These are phyloP conservation scores for Boloria euphrosyne DNA, from an alignment of 2,888 invertebrate genomes.

Conservation along the genomic window DNA sequence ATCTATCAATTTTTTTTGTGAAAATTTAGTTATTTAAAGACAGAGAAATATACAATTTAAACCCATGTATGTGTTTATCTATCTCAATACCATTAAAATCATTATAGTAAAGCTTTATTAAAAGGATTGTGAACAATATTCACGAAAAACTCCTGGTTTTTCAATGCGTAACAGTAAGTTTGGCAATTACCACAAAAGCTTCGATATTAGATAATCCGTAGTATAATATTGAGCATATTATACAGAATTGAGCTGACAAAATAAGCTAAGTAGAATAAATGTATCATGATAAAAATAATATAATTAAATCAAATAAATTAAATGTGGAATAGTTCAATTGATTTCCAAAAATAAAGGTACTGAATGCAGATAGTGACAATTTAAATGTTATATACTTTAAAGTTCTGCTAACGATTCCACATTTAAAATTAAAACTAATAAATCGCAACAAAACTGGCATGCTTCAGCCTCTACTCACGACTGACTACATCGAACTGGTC, in stretches of 20 bases:
- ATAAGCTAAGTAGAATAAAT: slow-evolving; percentile 6
- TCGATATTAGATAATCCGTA: no score
- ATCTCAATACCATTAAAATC: no score
- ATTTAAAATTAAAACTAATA: slow-evolving; percentile 41
- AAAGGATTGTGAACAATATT: no score
- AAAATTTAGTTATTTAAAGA: no score
- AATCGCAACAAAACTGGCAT: slow-evolving; percentile 75
- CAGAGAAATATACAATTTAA: no score
- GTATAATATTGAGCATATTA: neutral
- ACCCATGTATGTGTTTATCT: no score
- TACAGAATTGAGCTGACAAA: no score
- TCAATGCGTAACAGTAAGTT: no score
- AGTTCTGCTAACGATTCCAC: slow-evolving; percentile 29
- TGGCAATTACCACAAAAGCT: no score
- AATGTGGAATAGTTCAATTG: slow-evolving; percentile 4
- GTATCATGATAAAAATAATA: slow-evolving; percentile 13
- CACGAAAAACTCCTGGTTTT: no score
- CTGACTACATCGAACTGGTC: slow-evolving; percentile 66
- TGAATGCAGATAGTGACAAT: neutral
- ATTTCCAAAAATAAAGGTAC: neutral
- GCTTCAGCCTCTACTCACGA: slow-evolving; percentile 81
- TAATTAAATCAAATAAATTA: slow-evolving; percentile 1
- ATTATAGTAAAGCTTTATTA: no score
- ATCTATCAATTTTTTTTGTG: no score
- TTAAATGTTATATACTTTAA: neutral